Base-by-base conservation (phyloP, 2,797 vertebrate genomes). In the Discoglossus pictus region DNA sequence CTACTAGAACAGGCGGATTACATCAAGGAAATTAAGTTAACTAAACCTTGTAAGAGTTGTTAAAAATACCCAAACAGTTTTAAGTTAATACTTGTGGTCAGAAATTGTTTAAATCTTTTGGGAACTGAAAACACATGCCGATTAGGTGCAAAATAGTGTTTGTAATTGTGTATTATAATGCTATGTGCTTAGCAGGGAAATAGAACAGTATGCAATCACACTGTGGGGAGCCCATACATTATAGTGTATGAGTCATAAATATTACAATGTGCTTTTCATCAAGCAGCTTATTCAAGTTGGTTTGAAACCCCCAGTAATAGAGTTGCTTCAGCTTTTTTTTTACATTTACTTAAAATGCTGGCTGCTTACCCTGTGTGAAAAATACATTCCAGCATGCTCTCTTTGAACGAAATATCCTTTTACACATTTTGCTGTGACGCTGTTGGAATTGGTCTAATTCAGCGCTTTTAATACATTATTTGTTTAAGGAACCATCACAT, bases 351-450 rank as follows among this genome's bases (percentile, higher is more conserved):
- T 62, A 17, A 62, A 55, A 62, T 55, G 15, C 46, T 70, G 60
- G 59, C 43, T 35, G 21, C 54, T 47, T 44, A 46, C 27, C 21
- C 40, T 46, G 35, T 12, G n/a, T 63, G 18, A 70, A 56, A 56
- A 62, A 18, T 17, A 56, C 59, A 56, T 70, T 56, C 67, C 60
- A 63, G 38, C 24, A 48, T 47, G 59, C 59, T 61, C 56, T 69
- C 50, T 43, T 62, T 55, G 8, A 59, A 21, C 59, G 42, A 47
- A 36, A 63, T 63, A 56, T 63, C 59, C 42, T 40, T n/a, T 18
- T 56, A 51, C 52, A 40, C n/a, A 53, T 56, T 56, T 63, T 55
- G 36, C 42, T 56, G 43, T 48, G 35, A 50, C n/a, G n/a, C n/a
- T n/a, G n/a, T n/a, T n/a, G n/a, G n/a, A n/a, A n/a, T n/a, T n/a